Evolutionary conservation across 2,888 invertebrate species (phyloP).

Genomic region (Fissipunctia ypsillon): DNA sequence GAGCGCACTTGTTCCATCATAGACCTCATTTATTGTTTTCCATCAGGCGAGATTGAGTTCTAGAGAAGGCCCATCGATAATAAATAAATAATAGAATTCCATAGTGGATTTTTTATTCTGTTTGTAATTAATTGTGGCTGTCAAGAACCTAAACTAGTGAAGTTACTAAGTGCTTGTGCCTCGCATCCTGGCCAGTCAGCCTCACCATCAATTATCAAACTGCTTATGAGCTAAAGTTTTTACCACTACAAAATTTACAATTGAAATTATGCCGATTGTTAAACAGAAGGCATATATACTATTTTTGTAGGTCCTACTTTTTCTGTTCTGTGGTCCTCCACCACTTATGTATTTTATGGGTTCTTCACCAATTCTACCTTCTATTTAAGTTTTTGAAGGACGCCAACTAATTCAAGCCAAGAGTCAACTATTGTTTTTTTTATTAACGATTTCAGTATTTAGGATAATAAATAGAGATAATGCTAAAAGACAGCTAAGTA

Average conservation of each 20-base stretch:
- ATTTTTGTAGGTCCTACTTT: too few species aligned
- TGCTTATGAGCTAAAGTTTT: not conserved
- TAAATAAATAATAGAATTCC: not conserved
- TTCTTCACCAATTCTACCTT: not conserved
- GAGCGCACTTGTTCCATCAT: not conserved
- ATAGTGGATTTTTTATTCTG: not conserved
- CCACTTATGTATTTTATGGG: not conserved
- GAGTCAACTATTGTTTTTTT: not conserved
- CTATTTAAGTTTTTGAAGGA: not conserved
- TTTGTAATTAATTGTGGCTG: too few species aligned
- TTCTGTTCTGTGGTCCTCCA: too few species aligned
- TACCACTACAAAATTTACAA: not conserved
- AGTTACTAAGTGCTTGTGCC: not conserved
- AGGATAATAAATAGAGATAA: not conserved
- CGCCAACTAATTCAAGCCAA: not conserved
- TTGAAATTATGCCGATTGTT: not conserved
- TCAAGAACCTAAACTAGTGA: not conserved
- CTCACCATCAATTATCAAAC: too few species aligned
- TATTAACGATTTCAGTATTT: not conserved
- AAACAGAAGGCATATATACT: not conserved
- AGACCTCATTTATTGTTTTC: not conserved
- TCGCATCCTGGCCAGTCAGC: not conserved
- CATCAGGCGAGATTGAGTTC: not conserved
- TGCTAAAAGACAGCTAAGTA: not conserved
- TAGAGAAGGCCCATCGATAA: not conserved